A percentile compares a stretch with the other conserved stretches of the same genome.
Evolutionary conservation across 2,888 invertebrate species (phyloP).

Genomic region (Steromphala cineraria): DNA sequence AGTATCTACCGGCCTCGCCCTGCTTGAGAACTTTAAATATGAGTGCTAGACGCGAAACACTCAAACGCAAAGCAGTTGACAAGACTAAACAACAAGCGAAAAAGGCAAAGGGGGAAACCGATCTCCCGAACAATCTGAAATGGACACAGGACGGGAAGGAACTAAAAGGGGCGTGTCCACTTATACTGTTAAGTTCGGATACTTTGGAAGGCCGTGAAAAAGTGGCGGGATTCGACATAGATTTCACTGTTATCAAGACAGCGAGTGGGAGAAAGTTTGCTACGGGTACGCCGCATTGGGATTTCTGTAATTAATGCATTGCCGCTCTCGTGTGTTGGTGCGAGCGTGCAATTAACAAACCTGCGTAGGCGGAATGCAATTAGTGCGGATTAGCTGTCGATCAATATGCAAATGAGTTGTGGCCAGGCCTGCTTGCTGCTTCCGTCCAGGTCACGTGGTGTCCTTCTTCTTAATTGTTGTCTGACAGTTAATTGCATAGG

Average conservation of each 20-base stretch:
- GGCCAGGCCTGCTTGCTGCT: too few species aligned
- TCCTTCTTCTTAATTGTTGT: too few species aligned
- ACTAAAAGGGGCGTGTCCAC: conserved; percentile 56
- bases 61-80: conserved; percentile 81
- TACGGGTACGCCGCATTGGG: conserved; percentile 45
- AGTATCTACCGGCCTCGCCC: not conserved
- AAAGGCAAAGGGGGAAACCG: conserved; percentile 66
- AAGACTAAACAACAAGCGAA: conserved; percentile 59
- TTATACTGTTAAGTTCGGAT: conserved; percentile 58
- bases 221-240: conserved; percentile 74
- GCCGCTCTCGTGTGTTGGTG: not conserved
- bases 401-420: not conserved
- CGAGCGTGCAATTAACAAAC: not conserved
- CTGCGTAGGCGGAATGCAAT: not conserved
- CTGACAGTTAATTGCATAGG: too few species aligned
- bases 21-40: conserved; percentile 26
- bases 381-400: not conserved
- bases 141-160: conserved; percentile 62
- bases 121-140: conserved; percentile 53
- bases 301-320: not conserved
- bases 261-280: conserved; percentile 73
- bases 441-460: too few species aligned
- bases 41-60: conserved; percentile 40
- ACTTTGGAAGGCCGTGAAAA: conserved; percentile 59
- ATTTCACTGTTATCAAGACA: conserved; percentile 73